Base-by-base conservation (phyloP, 2,888 invertebrate species). In the Carpatolechia fugitivella region DNA sequence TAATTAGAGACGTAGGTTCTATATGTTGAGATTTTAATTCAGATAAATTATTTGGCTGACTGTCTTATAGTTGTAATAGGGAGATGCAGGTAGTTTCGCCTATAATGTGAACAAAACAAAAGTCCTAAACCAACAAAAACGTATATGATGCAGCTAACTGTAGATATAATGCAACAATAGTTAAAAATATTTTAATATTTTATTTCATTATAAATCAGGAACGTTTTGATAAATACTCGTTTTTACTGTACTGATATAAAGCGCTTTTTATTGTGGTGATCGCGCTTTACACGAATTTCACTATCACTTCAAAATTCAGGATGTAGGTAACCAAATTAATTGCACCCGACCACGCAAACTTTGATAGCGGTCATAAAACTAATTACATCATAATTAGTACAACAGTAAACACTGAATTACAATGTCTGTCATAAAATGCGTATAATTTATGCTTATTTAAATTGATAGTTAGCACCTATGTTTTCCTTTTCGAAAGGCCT, bases 291-390 rank as follows among this genome's bases (percentile, higher is more conserved):
- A 47, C 55, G 56, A 36, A 70, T 63, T 61, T 63, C 59, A 64
- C 76, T 73, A 72, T 77, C 66, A 73, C 69, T 75, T 69, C 74
- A 80, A 78, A 79, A 79, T 79, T 76, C 69, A 72, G 76, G 67
- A 76, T 70, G 70, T 3, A 24, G 24, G 24, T 73, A 72, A 76
- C 75, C 69, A 77, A 77, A 78, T 76, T 74, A 73, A 79, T 78
- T 74, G 70, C 69, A 64, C 68, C 68, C 71, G 70, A 75, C 74
- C 78, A 76, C 76, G 76, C 72, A 64, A 64, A 62, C 65, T 66
- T 70, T 72, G 66, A 69, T 73, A 68, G 74, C 68, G 56, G 63
- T 68, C 70, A 70, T 78, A 74, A 74, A 74, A 71, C 69, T 70
- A 72, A 76, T 72, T 68, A 70, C 63, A 53, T 61, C 59, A 65